Conservation (phyloP, 2,888 invertebrate species). For the Drosophila cyrtoloma region DNA sequence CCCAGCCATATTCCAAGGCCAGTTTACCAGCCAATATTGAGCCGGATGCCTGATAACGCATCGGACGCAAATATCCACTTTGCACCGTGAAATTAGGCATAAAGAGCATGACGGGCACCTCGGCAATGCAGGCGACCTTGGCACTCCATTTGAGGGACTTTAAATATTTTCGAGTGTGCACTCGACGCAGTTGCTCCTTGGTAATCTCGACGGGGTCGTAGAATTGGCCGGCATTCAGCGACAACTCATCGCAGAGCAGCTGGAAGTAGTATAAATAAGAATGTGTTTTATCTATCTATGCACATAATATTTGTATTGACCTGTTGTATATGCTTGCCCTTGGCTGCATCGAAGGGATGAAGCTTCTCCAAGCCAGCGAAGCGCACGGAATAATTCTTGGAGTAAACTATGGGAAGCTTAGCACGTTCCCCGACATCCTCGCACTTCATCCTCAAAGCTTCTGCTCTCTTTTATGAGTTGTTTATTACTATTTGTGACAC, state of each 20-base stretch:
- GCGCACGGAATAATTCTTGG: conserved; percentile 91
- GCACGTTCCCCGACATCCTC: conserved; percentile 17
- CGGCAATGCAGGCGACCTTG: conserved; percentile 92
- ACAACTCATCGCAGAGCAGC: conserved; percentile 86
- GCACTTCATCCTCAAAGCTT: conserved; percentile 12
- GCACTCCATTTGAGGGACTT: conserved; percentile 90
- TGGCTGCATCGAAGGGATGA: conserved; percentile 95
- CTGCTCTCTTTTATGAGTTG: not conserved
- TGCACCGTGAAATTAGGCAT: conserved; percentile 93
- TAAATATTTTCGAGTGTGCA: conserved; percentile 91
- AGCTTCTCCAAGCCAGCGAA: conserved; percentile 93
- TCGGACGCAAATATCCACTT: conserved; percentile 90
- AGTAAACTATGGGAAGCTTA: conserved; percentile 91
- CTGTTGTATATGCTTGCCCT: conserved; percentile 92
- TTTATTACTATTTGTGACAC: conserved; percentile 1
- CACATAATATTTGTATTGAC: conserved; percentile 65
- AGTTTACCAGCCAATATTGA: conserved; percentile 93
- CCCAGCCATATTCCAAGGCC: conserved; percentile 93
- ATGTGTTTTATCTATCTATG: not conserved
- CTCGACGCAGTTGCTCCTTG: conserved; percentile 90
- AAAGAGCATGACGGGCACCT: conserved; percentile 90
- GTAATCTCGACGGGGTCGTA: conserved; percentile 90
- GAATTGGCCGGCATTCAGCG: conserved; percentile 88
- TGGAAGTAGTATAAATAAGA: conserved; percentile 73
- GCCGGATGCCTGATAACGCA: conserved; percentile 93